Conservation (phyloP, 2,797 vertebrate genomes). For the Emydoidea blandingii region DNA sequence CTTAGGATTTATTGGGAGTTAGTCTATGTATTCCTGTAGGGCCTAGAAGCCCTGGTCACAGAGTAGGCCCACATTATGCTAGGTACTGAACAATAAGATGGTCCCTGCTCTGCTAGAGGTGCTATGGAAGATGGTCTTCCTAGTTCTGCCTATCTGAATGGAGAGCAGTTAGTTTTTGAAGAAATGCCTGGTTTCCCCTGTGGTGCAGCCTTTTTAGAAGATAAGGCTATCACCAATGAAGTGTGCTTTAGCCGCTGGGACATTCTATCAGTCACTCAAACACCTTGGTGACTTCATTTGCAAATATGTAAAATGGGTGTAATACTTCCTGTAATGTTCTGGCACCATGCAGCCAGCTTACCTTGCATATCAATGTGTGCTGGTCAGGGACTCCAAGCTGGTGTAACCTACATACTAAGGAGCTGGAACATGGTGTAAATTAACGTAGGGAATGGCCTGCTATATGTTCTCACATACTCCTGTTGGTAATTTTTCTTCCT, state of each 20-base stretch:
- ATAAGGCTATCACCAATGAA: background rate
- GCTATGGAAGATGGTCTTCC: background rate
- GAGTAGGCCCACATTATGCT: background rate
- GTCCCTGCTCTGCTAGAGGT: background rate
- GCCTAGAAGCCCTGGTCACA: background rate
- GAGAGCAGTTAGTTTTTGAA: background rate
- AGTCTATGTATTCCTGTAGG: background rate
- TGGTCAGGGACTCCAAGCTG: background rate
- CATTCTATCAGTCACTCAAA: background rate
- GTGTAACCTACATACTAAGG: background rate
- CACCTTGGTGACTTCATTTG: background rate
- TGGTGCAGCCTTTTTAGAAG: background rate
- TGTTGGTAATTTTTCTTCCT: background rate
- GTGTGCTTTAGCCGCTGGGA: background rate
- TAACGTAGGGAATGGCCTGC: background rate
- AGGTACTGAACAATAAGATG: background rate
- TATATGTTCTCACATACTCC: background rate
- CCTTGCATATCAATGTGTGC: background rate
- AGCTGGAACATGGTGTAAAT: background rate
- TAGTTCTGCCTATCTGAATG: background rate
- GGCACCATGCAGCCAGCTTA: background rate
- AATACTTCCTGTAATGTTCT: background rate
- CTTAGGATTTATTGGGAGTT: background rate
- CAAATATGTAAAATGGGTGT: background rate
- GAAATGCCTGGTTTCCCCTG: background rate